These are phyloP conservation scores for Drosophila bifasciata DNA, from an alignment of 1,140 invertebrate species.

Conservation along the genomic window DNA sequence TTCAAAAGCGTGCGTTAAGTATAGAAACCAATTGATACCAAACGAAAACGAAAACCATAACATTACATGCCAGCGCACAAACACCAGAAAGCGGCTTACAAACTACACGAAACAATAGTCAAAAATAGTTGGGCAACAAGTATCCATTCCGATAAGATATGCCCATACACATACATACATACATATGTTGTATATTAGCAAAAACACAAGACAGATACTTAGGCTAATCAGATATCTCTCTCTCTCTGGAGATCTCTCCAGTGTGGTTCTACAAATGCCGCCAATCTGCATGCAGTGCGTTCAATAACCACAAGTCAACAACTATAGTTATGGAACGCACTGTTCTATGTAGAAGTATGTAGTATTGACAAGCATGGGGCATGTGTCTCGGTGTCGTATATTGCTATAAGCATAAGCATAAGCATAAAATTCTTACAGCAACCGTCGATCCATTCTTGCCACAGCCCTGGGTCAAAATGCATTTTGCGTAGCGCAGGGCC, in stretches of 20 bases:
- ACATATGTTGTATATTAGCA: too few relatives aligned
- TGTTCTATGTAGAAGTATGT: slow-evolving; percentile 15
- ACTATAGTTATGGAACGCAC: slow-evolving; percentile 23
- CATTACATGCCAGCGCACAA: slow-evolving; percentile 18
- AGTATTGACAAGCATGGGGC: slow-evolving; percentile 15
- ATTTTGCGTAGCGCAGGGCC: slow-evolving; percentile 83
- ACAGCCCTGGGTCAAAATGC: slow-evolving; percentile 95
- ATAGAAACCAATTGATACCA: slow-evolving; percentile 28
- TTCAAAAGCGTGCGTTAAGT: slow-evolving; percentile 34
- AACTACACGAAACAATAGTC: slow-evolving; percentile 28
- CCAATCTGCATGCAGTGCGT: background rate
- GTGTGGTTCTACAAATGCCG: background rate
- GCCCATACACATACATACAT: background rate
- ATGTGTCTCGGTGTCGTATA: slow-evolving; percentile 1
- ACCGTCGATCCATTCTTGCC: slow-evolving; percentile 98
- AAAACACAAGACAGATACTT: slow-evolving; percentile 2
- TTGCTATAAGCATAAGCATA: slow-evolving; percentile 15
- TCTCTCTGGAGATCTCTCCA: too few relatives aligned
- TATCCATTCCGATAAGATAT: slow-evolving; percentile 9
- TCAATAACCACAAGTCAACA: too few relatives aligned
- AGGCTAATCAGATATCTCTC: slow-evolving; percentile 1
- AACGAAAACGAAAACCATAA: slow-evolving; percentile 31
- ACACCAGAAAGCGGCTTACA: slow-evolving; percentile 23
- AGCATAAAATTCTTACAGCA: slow-evolving; percentile 87
- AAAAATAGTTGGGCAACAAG: slow-evolving; percentile 11